Percentiles rank a stretch among this genome's conserved stretches.
Evolutionary conservation across 30 jellyfish, hydroid and myxozoan genomes (phyloP).

Genomic region (Aurelia sp.): DNA sequence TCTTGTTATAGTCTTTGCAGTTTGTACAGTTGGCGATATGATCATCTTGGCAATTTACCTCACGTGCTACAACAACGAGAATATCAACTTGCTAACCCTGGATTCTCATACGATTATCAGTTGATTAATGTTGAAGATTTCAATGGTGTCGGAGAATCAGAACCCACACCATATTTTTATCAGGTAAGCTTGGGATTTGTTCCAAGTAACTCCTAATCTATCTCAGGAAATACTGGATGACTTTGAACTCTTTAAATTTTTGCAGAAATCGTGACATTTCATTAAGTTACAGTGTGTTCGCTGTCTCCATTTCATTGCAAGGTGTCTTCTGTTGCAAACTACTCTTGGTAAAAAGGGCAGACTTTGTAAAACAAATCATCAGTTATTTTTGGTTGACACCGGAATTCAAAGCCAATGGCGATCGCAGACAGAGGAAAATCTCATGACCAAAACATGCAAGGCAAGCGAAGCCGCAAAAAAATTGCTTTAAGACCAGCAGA

Average conservation of each 20-base stretch:
- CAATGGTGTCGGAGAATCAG: slow-evolving; percentile 97
- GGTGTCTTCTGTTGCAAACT: not conserved
- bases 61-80: slow-evolving; percentile 77
- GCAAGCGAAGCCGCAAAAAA: no score
- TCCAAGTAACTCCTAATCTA: not conserved
- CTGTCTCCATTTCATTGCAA: not conserved
- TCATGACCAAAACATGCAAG: no score
- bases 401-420: no score
- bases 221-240: not conserved
- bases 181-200: slow-evolving; percentile 62
- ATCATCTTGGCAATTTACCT: slow-evolving; percentile 83
- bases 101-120: slow-evolving; percentile 91
- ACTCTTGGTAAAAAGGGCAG: not conserved
- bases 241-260: no score
- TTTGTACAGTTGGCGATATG: slow-evolving; percentile 93
- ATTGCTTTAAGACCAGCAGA: no score
- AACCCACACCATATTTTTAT: slow-evolving; percentile 91
- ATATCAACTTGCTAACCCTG: slow-evolving; percentile 88
- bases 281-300: no score
- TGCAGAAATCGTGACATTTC: no score
- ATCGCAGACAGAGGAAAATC: not conserved
- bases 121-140: slow-evolving; percentile 91
- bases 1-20: slow-evolving; percentile 76
- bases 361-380: no score
- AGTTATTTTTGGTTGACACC: no score